Conservation (phyloP, 2,888 invertebrate genomes). For the Heliconius erato region DNA sequence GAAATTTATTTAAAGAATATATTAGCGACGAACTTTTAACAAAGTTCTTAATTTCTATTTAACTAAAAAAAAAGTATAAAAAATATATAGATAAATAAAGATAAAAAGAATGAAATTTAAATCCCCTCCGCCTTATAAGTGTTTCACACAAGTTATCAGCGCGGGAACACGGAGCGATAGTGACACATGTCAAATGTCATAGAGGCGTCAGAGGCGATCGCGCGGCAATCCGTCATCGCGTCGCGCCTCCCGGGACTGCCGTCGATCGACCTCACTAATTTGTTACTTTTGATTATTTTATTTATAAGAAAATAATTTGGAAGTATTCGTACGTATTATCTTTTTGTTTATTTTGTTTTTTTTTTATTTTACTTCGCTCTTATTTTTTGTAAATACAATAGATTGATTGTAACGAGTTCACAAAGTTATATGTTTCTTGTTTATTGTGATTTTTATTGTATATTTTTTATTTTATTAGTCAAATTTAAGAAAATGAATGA, state of each 20-base stretch:
- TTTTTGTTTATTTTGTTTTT: no score
- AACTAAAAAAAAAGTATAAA: not conserved
- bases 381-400: not conserved
- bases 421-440: no score
- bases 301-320: slow-evolving; percentile 29
- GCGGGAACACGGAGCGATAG: slow-evolving; percentile 54
- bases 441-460: no score
- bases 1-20: no score
- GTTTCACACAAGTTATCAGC: slow-evolving; percentile 58
- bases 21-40: no score
- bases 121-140: slow-evolving; percentile 17
- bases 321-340: not conserved
- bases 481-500: no score
- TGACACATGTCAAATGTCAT: slow-evolving; percentile 59
- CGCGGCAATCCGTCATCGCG: slow-evolving; percentile 72
- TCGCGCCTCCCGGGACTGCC: slow-evolving; percentile 60
- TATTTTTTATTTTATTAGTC: no score
- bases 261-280: slow-evolving; percentile 65
- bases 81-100: not conserved
- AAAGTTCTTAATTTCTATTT: no score
- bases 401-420: no score
- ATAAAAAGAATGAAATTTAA: not conserved
- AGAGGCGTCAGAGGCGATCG: slow-evolving; percentile 69
- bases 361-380: not conserved
- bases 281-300: slow-evolving; percentile 53